Evolutionary conservation across 1,140 invertebrate species (phyloP).

Genomic region (Drosophila yakuba): DNA sequence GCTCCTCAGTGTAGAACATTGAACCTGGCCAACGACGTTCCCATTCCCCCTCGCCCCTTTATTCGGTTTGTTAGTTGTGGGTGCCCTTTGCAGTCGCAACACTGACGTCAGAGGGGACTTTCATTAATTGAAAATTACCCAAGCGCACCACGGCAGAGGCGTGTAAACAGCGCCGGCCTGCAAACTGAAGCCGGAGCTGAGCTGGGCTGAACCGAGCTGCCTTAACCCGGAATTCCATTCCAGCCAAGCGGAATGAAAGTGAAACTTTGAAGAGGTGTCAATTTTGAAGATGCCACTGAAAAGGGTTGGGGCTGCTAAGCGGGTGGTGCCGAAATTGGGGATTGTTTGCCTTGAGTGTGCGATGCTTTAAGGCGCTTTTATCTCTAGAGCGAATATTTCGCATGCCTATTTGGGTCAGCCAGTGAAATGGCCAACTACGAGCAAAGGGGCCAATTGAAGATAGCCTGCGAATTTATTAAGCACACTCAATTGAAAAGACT

Average conservation of each 20-base stretch:
- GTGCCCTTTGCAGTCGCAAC: slow-evolving; percentile 44
- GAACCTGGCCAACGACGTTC: slow-evolving; percentile 44
- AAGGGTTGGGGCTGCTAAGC: slow-evolving; percentile 30
- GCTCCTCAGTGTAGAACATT: slow-evolving; percentile 60
- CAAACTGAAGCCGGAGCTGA: slow-evolving; percentile 31
- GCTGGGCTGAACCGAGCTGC: slow-evolving; percentile 22
- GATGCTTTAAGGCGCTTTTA: slow-evolving; percentile 40
- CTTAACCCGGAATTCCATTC: slow-evolving; percentile 70
- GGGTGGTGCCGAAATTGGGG: slow-evolving; percentile 43
- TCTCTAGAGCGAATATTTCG: slow-evolving; percentile 41
- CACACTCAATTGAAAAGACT: slow-evolving; percentile 21
- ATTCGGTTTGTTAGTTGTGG: slow-evolving; percentile 17
- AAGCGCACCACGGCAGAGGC: slow-evolving; percentile 54
- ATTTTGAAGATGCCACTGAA: slow-evolving; percentile 62
- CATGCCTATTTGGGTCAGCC: slow-evolving; percentile 57
- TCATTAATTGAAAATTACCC: slow-evolving; percentile 83
- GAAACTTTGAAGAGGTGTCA: slow-evolving; percentile 81
- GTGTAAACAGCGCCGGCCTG: slow-evolving; percentile 39
- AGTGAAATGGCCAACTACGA: slow-evolving; percentile 6
- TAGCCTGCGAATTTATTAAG: slow-evolving; percentile 37
- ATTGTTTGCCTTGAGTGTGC: slow-evolving; percentile 46
- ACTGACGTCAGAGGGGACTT: slow-evolving; percentile 74
- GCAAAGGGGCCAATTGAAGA: slow-evolving; percentile 11
- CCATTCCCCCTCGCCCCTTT: slow-evolving; percentile 1
- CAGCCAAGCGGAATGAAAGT: slow-evolving; percentile 72